phyloP scores from a whole-genome alignment of 2,888 invertebrate genomes.

The Resseliella maxima region DNA sequence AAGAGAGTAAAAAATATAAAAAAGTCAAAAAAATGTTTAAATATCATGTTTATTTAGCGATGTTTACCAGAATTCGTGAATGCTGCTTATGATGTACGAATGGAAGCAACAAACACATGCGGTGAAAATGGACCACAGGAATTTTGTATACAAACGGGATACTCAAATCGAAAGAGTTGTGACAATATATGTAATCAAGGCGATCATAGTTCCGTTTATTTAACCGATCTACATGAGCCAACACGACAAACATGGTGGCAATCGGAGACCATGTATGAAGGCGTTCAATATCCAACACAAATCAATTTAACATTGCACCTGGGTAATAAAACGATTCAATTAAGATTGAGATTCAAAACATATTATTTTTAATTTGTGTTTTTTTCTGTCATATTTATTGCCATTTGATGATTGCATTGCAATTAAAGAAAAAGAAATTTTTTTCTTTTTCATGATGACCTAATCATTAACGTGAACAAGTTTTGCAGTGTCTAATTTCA shows the following conservation, averaged over 20 bases:
- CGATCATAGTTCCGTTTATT: conserved; percentile 78
- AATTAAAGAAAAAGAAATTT: background rate
- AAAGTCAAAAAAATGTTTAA: background rate
- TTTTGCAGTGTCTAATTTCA: background rate
- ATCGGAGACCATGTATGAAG: conserved; percentile 96
- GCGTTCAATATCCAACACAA: conserved; percentile 88
- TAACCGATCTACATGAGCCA: conserved; percentile 92
- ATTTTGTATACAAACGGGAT: conserved; percentile 93
- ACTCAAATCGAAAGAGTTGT: conserved; percentile 80
- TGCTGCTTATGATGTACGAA: conserved; percentile 88
- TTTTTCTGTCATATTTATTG: background rate
- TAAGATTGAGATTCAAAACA: background rate
- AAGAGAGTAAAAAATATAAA: no score
- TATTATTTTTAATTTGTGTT: background rate
- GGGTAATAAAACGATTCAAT: conserved; percentile 70
- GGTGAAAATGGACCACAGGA: conserved; percentile 82
- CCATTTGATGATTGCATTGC: background rate
- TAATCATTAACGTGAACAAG: conserved; percentile 1
- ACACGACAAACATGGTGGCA: conserved; percentile 97
- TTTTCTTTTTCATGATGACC: background rate
- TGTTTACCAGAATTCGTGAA: conserved; percentile 98
- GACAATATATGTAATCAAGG: conserved; percentile 75
- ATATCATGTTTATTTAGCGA: conserved; percentile 71
- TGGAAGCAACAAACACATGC: conserved; percentile 96
- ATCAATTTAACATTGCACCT: conserved; percentile 93